phyloP scores from a whole-genome alignment of 2,113 vertebrate species.

The Noturus placidus region DNA sequence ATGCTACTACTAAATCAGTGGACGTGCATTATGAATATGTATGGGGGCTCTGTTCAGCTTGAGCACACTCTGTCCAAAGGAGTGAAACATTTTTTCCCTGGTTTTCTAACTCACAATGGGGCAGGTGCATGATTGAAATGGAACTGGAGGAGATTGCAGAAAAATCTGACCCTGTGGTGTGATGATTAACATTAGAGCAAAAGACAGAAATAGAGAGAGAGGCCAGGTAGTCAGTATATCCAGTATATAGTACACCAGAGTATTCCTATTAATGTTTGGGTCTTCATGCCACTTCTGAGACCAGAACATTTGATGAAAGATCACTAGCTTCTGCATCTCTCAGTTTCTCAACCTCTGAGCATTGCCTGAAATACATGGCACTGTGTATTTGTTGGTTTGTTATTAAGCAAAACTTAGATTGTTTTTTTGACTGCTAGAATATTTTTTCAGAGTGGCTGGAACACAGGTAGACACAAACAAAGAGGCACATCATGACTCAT shows the following conservation, averaged over 20 bases:
- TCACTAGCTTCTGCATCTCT: neutral
- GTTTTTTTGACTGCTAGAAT: neutral
- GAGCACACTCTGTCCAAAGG: neutral
- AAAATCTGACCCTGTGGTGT: conserved; percentile 50
- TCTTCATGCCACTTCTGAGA: neutral
- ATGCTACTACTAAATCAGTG: neutral
- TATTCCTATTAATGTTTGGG: neutral
- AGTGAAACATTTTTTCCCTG: neutral
- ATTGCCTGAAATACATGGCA: neutral
- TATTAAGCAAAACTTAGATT: neutral
- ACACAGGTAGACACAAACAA: neutral
- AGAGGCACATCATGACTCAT: neutral
- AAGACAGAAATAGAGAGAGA: neutral
- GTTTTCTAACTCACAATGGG: conserved; percentile 15
- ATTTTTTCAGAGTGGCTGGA: neutral
- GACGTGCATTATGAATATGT: neutral
- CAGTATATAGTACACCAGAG: neutral
- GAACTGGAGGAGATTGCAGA: conserved; percentile 43
- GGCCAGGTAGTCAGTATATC: neutral
- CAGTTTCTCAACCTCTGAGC: neutral
- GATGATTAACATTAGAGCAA: conserved; percentile 51
- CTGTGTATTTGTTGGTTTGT: neutral
- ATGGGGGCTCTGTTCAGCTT: neutral
- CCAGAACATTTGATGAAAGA: neutral
- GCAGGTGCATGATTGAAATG: neutral